Base-by-base conservation (phyloP, 2,113 vertebrate species). In the Coryphaenoides rupestris region DNA sequence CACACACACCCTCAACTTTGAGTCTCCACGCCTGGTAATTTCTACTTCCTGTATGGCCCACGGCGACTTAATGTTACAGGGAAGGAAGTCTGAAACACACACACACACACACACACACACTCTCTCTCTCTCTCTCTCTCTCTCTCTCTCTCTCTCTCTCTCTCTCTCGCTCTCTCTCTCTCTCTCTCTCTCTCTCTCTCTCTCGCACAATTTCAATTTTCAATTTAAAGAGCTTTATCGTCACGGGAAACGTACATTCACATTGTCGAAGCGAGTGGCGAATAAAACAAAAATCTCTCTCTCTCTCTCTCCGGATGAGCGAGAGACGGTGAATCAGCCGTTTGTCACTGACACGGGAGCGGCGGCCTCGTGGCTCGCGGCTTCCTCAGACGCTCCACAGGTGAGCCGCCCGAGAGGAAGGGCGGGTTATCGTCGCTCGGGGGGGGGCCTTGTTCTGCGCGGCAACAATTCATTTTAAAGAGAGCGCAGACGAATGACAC, bases 381-480 rank as follows among this genome's bases (percentile, higher is more conserved):
- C n/a, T n/a, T n/a, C 86, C 76, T 77, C 68, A 75, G 76, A 75
- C 83, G 24, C 59, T n/a, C n/a, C n/a, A n/a, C 77, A 91, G 82
- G 85, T 85, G 88, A 83, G 72, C 45, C 75, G 80, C 81, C n/a
- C n/a, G 82, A 85, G 84, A 82, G 69, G n/a, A 81, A 81, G 22
- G 58, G 73, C 66, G 60, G 64, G 58, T 66, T 62, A n/a, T 64
- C 33, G 59, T 79, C 64, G 81, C 85, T 85, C 81, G 57, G 68
- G 87, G 63, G 81, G 57, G 68, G 87, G 63, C 72, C 63, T 75
- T 54, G 73, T 77, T n/a, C n/a, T n/a, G n/a, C n/a, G n/a, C 52
- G 85, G 86, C 10, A 55, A 70, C 69, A 89, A 69, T 80, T 85
- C 63, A 86, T 88, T 83, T 74, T n/a, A n/a, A n/a, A 33, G 59